Evolutionary conservation across 2,797 vertebrate genomes (phyloP).

Genomic region (Peromyscus nudipes): DNA sequence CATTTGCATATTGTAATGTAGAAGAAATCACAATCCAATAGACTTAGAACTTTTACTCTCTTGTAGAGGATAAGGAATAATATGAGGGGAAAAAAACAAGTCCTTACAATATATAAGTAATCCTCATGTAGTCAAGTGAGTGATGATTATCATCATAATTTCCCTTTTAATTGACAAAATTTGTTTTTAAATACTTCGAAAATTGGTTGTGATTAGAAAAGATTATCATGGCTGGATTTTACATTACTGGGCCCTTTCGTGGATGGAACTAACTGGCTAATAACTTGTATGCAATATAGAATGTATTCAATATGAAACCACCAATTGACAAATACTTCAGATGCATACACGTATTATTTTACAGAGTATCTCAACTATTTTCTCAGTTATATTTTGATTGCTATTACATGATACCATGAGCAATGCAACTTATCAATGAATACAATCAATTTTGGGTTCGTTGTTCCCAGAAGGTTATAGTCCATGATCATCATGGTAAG

Average conservation of each 20-base stretch:
- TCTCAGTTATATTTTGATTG: neutral
- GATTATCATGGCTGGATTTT: neutral
- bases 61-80: too few species aligned
- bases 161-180: neutral
- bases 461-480: neutral
- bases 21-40: too few species aligned
- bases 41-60: too few species aligned
- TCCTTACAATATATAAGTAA: neutral
- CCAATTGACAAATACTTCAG: neutral
- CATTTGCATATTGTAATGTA: neutral
- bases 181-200: neutral
- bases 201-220: neutral
- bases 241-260: neutral
- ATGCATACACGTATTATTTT: neutral
- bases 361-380: neutral
- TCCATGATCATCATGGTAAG: neutral
- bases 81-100: too few species aligned
- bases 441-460: neutral
- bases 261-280: neutral
- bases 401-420: too few species aligned
- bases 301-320: neutral
- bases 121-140: neutral
- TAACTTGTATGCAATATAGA: neutral
- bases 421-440: neutral
- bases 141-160: neutral